A percentile compares a stretch with the other conserved stretches of the same genome.
These are phyloP conservation scores for Adineta ricciae DNA, from an alignment of 2,888 invertebrate species.

Conservation along the genomic window DNA sequence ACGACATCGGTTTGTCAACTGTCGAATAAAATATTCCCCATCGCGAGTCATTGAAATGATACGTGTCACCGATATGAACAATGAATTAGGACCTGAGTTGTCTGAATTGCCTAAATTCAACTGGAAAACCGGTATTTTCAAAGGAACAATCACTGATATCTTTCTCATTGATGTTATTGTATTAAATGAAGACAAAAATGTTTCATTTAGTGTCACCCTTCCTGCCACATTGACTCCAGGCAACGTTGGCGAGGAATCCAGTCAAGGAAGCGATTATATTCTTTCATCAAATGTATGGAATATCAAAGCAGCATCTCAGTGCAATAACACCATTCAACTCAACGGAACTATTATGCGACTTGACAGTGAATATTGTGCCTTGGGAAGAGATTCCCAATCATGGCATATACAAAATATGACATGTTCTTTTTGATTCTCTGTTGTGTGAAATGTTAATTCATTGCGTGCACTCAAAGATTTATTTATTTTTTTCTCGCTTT, in stretches of 20 bases:
- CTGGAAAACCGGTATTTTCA: neutral
- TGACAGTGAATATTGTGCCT: neutral
- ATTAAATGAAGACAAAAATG: neutral
- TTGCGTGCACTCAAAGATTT: no score
- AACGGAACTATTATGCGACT: neutral
- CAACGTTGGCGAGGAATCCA: neutral
- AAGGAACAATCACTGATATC: neutral
- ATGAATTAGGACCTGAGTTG: constrained; percentile 3
- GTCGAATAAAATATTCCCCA: neutral
- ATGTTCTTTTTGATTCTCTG: neutral
- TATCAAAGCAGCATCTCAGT: neutral
- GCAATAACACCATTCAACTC: neutral
- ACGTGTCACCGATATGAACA: neutral
- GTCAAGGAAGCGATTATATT: neutral
- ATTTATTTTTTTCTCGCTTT: no score
- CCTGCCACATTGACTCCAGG: neutral
- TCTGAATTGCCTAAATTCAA: neutral
- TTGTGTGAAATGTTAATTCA: no score
- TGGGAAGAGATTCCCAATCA: neutral
- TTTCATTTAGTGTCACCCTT: neutral
- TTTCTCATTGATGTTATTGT: constrained; percentile 1
- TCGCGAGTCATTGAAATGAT: neutral
- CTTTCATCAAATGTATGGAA: constrained; percentile 18
- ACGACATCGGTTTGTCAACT: constrained; percentile 9
- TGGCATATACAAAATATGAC: constrained; percentile 15